Conservation (phyloP, 2,888 invertebrate species). For the Tachina grossa region DNA sequence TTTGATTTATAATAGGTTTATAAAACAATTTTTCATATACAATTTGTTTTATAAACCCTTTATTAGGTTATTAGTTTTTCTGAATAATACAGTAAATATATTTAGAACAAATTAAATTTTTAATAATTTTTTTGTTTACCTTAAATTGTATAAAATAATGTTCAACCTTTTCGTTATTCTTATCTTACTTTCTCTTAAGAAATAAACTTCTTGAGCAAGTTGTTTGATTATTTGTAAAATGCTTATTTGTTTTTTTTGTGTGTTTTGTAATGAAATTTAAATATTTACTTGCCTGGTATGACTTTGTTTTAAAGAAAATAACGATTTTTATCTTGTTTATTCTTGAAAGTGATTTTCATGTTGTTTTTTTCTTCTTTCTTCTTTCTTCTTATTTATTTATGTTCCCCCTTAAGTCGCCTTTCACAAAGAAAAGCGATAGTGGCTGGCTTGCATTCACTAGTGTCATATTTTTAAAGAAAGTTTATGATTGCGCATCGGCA, state of each 20-base stretch:
- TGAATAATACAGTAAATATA: too few species aligned
- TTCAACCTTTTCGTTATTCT: not conserved
- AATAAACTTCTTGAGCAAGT: slow-evolving; percentile 23
- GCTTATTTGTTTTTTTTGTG: slow-evolving; percentile 5
- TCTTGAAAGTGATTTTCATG: slow-evolving; percentile 9
- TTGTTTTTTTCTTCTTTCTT: too few species aligned
- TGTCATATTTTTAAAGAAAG: slow-evolving; percentile 44
- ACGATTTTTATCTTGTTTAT: slow-evolving; percentile 30
- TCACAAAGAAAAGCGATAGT: slow-evolving; percentile 50
- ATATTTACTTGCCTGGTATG: slow-evolving; percentile 36
- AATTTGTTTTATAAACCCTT: too few species aligned
- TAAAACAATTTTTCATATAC: too few species aligned
- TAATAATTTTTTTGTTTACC: too few species aligned
- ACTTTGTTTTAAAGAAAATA: slow-evolving; percentile 22
- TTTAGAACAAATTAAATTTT: too few species aligned
- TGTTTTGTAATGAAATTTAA: slow-evolving; percentile 40
- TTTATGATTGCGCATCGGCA: slow-evolving; percentile 24
- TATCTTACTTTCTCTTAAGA: not conserved
- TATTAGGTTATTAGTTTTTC: too few species aligned
- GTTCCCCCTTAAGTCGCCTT: slow-evolving; percentile 50
- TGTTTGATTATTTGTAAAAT: not conserved
- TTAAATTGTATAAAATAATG: not conserved
- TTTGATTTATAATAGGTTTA: too few species aligned
- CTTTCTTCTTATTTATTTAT: slow-evolving; percentile 30
- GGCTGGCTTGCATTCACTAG: not conserved